Evolutionary conservation across 2,888 invertebrate genomes (phyloP).

Genomic region (Parnassius apollo): DNA sequence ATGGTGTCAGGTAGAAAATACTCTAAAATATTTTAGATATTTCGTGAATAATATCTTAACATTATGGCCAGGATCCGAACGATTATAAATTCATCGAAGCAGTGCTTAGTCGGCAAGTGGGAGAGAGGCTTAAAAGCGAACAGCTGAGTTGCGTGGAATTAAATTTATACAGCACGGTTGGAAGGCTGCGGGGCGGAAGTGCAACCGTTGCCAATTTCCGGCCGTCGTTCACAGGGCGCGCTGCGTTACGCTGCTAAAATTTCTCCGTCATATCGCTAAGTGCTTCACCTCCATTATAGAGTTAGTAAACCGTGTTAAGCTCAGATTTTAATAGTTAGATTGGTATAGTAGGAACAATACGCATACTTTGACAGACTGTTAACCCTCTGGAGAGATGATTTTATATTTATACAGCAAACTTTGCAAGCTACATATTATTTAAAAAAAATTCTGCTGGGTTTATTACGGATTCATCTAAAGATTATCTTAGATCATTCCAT

Average conservation of each 20-base stretch:
- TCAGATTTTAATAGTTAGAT: neutral
- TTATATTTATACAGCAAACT: too few relatives aligned
- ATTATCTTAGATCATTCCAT: too few relatives aligned
- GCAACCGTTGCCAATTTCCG: conserved; percentile 21
- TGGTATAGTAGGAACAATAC: too few relatives aligned
- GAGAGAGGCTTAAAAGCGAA: neutral
- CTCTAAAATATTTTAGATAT: too few relatives aligned
- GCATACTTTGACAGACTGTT: too few relatives aligned
- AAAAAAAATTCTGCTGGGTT: too few relatives aligned
- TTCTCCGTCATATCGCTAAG: conserved; percentile 3
- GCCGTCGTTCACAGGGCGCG: conserved; percentile 16
- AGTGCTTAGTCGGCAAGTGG: neutral
- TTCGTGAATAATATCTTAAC: too few relatives aligned
- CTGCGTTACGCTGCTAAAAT: neutral
- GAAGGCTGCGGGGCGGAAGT: conserved; percentile 7
- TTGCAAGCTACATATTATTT: too few relatives aligned
- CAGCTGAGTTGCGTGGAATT: conserved; percentile 4
- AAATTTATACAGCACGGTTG: conserved; percentile 4
- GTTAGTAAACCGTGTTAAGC: neutral
- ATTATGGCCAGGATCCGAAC: too few relatives aligned
- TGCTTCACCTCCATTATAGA: conserved; percentile 6
- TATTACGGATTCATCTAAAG: too few relatives aligned
- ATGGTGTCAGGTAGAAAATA: too few relatives aligned
- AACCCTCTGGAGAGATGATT: too few relatives aligned
- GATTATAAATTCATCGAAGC: neutral